A percentile compares a stretch with the other conserved stretches of the same genome.
Conservation (phyloP, 2,888 invertebrate genomes). For the Abscondita cerata region DNA sequence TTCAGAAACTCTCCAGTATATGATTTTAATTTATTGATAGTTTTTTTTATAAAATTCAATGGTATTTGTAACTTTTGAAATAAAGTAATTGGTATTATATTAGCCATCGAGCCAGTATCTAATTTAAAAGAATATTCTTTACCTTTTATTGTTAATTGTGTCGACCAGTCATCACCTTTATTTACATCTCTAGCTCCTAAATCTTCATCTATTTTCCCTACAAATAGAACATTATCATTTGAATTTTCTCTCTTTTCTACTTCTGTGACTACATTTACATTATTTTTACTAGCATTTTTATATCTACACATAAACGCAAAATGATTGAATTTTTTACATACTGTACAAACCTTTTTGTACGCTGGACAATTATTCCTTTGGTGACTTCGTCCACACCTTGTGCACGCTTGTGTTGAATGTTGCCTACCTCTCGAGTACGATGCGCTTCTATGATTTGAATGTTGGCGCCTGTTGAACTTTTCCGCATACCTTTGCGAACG, state of each 20-base stretch:
- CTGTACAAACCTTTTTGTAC: not conserved
- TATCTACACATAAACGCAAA: not conserved
- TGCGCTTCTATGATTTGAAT: not conserved
- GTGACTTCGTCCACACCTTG: not conserved
- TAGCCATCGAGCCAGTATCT: not conserved
- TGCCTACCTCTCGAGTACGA: not conserved
- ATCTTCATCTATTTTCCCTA: too few species aligned
- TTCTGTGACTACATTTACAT: not conserved
- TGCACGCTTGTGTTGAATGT: not conserved
- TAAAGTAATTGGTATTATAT: not conserved
- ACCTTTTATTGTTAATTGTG: too few species aligned
- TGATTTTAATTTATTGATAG: too few species aligned
- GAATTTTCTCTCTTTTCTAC: too few species aligned
- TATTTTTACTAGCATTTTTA: not conserved
- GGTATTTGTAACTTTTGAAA: not conserved
- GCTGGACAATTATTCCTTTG: conserved; percentile 1
- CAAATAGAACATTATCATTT: not conserved
- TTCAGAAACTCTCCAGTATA: too few species aligned
- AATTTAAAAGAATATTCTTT: not conserved
- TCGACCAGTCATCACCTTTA: too few species aligned
- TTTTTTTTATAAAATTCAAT: too few species aligned
- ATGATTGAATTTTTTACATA: not conserved
- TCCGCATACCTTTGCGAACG: too few species aligned
- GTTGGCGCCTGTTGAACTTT: too few species aligned
- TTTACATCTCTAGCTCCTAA: too few species aligned